Percentiles rank a stretch among this genome's conserved stretches.
phyloP scores from a whole-genome alignment of 2,113 vertebrate genomes.

The cat (Felis catus) region F.catus_Fca126_mat1.0 CM031412.1:188333501-188334000 shows the following conservation, averaged over 20 bases:
- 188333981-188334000: not conserved
- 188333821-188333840: not conserved
- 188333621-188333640: not conserved
- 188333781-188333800: not conserved
- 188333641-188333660: fast-evolving
- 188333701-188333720: not conserved
- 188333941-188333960: not conserved
- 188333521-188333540: not conserved
- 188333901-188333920: not conserved
- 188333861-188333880: not conserved
- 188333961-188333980: not conserved
- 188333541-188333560: not conserved
- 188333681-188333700: not conserved
- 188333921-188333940: not conserved
- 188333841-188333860: not conserved
- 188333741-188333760: not conserved
- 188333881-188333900: not conserved
- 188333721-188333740: too few relatives aligned
- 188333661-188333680: too few relatives aligned
- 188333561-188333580: not conserved
- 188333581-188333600: not conserved
- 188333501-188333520: not conserved
- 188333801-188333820: not conserved
- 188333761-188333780: not conserved
- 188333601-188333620: not conserved